Conservation (phyloP, 2,113 vertebrate genomes). For the Eulemur rufifrons region DNA sequence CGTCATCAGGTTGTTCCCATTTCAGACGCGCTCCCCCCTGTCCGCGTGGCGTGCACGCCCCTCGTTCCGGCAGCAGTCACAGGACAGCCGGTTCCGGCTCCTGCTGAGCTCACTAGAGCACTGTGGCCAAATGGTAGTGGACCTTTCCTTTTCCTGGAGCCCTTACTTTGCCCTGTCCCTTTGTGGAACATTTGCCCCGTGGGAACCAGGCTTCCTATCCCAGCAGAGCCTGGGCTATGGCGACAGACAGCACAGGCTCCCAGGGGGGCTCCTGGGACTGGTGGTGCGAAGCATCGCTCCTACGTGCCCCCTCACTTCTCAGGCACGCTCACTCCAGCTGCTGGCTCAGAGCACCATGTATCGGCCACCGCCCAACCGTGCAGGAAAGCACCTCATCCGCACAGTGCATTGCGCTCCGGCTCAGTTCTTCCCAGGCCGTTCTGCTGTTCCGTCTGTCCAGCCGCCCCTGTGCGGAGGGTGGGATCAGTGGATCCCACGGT, state of each 20-base stretch:
- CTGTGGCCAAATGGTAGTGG: neutral
- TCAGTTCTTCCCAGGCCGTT: neutral
- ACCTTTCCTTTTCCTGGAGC: neutral
- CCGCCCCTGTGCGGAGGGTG: neutral
- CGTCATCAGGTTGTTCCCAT: rapidly evolving
- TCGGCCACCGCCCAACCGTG: neutral
- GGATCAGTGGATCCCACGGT: neutral
- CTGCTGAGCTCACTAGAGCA: neutral
- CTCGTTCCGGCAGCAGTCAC: neutral
- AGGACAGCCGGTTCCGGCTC: neutral
- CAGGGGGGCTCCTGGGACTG: neutral
- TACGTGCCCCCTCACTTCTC: neutral
- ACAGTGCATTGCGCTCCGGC: neutral
- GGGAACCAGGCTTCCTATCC: neutral
- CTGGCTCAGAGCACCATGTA: neutral
- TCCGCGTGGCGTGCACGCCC: no score
- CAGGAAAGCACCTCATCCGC: neutral
- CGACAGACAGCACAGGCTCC: neutral
- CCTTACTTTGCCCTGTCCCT: neutral
- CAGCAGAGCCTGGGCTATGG: neutral
- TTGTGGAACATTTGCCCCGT: neutral
- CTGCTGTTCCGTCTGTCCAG: rapidly evolving
- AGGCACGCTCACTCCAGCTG: neutral
- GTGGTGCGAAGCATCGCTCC: rapidly evolving
- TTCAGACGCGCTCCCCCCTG: neutral